phyloP scores from a whole-genome alignment of 2,888 invertebrate species.

The Rambutsinella grinnellia region DNA sequence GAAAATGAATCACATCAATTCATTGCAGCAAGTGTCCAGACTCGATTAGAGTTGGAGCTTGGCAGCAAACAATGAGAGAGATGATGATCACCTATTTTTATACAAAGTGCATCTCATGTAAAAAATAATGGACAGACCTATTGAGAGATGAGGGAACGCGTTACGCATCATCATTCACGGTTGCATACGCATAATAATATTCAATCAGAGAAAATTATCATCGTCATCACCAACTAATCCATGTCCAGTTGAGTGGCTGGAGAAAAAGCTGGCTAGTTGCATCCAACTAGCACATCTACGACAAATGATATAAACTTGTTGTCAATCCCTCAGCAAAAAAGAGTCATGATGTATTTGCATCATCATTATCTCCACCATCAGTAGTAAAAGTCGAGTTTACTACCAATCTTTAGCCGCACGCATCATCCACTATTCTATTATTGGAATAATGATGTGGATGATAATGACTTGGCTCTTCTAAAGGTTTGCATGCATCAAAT shows the following conservation, averaged over 20 bases:
- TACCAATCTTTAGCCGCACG: constrained; percentile 40
- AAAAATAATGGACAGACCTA: constrained; percentile 7
- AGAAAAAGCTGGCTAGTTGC: not conserved
- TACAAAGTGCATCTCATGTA: constrained; percentile 3
- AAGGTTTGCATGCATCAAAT: constrained; percentile 6
- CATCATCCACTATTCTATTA: constrained; percentile 24
- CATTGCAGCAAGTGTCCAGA: constrained; percentile 5
- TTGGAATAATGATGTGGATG: not conserved
- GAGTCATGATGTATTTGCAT: constrained; percentile 38
- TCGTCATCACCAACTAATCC: constrained; percentile 34
- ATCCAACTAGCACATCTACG: constrained; percentile 1
- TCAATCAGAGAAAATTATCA: constrained; percentile 33
- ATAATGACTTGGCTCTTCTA: not conserved
- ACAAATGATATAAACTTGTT: constrained; percentile 15
- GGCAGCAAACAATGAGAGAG: too few species aligned
- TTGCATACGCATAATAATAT: constrained; percentile 40
- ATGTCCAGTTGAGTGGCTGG: constrained; percentile 8
- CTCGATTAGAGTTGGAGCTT: too few species aligned
- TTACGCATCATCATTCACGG: constrained; percentile 51
- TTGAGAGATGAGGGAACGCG: constrained; percentile 49
- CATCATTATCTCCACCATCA: constrained; percentile 22
- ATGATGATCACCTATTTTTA: too few species aligned
- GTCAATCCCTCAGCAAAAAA: constrained; percentile 46
- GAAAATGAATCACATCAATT: constrained; percentile 35
- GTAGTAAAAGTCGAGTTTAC: constrained; percentile 14